Percentiles rank a stretch among this genome's conserved stretches.
These are phyloP conservation scores for Falco concolor DNA, from an alignment of 2,797 vertebrate species.

Conservation along the genomic window DNA sequence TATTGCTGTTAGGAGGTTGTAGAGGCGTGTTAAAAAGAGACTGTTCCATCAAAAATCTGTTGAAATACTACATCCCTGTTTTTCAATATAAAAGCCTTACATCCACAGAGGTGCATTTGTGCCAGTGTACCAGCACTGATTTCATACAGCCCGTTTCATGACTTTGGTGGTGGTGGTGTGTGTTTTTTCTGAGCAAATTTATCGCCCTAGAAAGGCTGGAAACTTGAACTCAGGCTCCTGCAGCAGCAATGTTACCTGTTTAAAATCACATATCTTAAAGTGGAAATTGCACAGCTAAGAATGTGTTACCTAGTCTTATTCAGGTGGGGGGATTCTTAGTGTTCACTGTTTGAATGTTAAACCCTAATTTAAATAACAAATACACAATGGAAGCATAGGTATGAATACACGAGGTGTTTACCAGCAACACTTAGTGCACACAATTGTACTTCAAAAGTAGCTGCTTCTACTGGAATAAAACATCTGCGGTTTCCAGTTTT, in stretches of 20 bases:
- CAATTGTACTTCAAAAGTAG: not conserved
- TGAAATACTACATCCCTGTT: not conserved
- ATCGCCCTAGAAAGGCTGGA: not conserved
- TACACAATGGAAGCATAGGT: not conserved
- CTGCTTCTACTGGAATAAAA: not conserved
- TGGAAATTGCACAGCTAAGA: not conserved
- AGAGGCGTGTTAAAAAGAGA: not conserved
- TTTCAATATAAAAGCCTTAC: not conserved
- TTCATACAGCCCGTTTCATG: not conserved
- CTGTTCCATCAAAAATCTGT: not conserved
- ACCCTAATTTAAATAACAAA: not conserved
- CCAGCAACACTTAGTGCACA: not conserved
- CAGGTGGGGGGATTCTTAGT: not conserved
- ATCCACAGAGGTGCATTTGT: not conserved
- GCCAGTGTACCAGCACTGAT: not conserved
- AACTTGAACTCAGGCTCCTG: not conserved
- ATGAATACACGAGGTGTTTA: not conserved
- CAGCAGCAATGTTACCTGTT: not conserved
- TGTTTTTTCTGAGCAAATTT: not conserved
- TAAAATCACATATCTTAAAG: not conserved
- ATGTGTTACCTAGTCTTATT: not conserved
- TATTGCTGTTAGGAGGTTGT: not conserved
- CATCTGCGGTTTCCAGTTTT: not conserved
- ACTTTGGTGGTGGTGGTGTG: too few species aligned
- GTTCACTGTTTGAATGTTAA: not conserved